Base-by-base conservation (phyloP, 2,888 invertebrate genomes). In the Seira sanloemensis region DNA sequence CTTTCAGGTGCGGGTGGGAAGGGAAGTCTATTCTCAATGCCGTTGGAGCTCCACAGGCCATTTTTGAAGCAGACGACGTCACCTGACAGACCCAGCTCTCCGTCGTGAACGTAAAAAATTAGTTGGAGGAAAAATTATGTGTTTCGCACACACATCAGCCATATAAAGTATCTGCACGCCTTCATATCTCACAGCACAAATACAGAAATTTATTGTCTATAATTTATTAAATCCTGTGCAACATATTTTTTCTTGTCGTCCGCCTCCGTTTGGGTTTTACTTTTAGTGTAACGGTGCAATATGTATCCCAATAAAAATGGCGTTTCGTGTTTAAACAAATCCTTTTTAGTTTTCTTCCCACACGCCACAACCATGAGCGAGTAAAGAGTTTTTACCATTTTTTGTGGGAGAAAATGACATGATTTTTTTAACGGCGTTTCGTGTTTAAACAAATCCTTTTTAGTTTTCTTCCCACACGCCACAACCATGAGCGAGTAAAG, bases 41-140 rank as follows among this genome's bases (percentile, higher is more conserved):
- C 67, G 23, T 54, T 87, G 25, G 89, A 89, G 37, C 86, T 89
- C 7, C 89, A 88, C 73, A 82, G 89, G 72, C 89, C 89, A 9
- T 89, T 89, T 65, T 74, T 89, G 25, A 88, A 88, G 58, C 87
- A 88, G 69, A 71, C 81, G 21, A 82, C 79, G 72, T 76, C 82
- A 27, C 75, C 78, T 2, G 81, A 81, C 27, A 67, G 84, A 46
- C 84, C 84, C 19, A 83, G 78, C 18, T 83, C 84, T 37, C 78
- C 84, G 23, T 80, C 79, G 58, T 80, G 65, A 80, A 73, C 37
- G 50, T 62, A 66, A 62, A 80, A 37, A 67, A 37, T 37, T 5
- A 37, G 12, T 37, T 12, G 7, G 5, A 12, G 7, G 12, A 37
- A 37, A 9, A 37, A 5, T 9, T 9, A 37, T 37, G 12, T 37